Evolutionary conservation across 2,113 vertebrate species (phyloP), one percentile per base, ranked within the genome.

Genomic region (Pleuronectes platessa): DNA sequence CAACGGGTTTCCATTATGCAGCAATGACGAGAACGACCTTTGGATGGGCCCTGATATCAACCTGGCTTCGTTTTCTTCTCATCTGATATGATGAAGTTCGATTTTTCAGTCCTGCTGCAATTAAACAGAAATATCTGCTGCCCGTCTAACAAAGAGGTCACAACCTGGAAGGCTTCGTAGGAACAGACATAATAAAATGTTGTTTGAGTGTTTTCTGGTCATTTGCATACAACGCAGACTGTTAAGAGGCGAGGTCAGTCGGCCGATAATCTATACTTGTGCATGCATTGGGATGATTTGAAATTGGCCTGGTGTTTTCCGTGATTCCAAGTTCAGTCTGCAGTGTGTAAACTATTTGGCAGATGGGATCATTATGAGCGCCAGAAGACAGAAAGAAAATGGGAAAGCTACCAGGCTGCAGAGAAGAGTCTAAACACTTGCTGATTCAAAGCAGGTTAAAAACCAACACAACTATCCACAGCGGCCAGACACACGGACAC

Each of bases 291-390:
- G 71, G 63, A 51, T 71, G 63, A 79, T 59, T 62, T 58, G 18
- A 64, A 65, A 64, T 73, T 61, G 60, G 42, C 61, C 61, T 45
- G 10, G 13, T 61, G 68, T 62, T 82, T 87, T 74, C 68, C 49
- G 49, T n/a, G 61, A 66, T 66, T 75, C 68, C 78, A 69, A 77
- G 40, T 66, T 47, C 75, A 55, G 35, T 81, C 67, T 81, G 67
- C 53, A 64, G 77, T 66, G 56, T 76, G 63, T 66, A 82, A 78
- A 77, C 24, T 75, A 35, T 88, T 83, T 92, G 87, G 81, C 84
- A 76, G 61, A 73, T 4, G 5, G 24, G 59, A 58, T 69, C 40
- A 67, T 8, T 5, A 26, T 74, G 71, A 79, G 69, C 74, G 70
- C 18, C 79, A 87, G 79, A 23, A 65, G 51, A 68, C 63, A 54